A percentile compares a stretch with the other conserved stretches of the same genome.
These are phyloP conservation scores for Arion vulgaris DNA, from an alignment of 1,140 invertebrate species.

Conservation along the genomic window DNA sequence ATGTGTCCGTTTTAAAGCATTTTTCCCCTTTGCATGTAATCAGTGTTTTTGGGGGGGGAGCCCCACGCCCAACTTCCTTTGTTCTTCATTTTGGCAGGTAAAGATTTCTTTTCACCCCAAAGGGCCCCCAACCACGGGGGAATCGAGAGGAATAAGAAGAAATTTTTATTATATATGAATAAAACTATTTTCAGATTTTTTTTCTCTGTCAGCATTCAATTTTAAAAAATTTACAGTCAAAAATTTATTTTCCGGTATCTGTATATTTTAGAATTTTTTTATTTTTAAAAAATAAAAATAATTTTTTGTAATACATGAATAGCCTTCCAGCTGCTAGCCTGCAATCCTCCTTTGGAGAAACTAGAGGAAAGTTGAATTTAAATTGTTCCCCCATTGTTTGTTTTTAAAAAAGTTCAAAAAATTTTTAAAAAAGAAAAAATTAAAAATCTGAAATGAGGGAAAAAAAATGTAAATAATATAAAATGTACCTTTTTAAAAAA, in stretches of 20 bases:
- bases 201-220: background rate
- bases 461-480: background rate
- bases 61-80: too few relatives aligned
- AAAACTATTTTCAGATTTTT: background rate
- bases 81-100: too few relatives aligned
- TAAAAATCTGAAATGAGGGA: too few relatives aligned
- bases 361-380: slow-evolving; percentile 60
- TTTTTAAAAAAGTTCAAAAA: too few relatives aligned
- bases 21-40: too few relatives aligned
- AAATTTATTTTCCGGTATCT: background rate
- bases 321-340: slow-evolving; percentile 8
- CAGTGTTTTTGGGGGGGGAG: too few relatives aligned
- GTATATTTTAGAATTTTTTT: background rate
- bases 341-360: slow-evolving; percentile 49
- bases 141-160: too few relatives aligned
- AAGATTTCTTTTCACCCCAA: too few relatives aligned
- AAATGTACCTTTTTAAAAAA: background rate
- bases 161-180: too few relatives aligned
- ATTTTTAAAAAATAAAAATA: background rate
- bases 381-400: slow-evolving; percentile 37
- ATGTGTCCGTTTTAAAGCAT: too few relatives aligned
- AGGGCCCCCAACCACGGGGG: too few relatives aligned
- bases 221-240: background rate
- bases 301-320: background rate
- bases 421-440: too few relatives aligned